Evolutionary conservation across 2,888 invertebrate genomes (phyloP).

Genomic region (Ernsta delagoae): DNA sequence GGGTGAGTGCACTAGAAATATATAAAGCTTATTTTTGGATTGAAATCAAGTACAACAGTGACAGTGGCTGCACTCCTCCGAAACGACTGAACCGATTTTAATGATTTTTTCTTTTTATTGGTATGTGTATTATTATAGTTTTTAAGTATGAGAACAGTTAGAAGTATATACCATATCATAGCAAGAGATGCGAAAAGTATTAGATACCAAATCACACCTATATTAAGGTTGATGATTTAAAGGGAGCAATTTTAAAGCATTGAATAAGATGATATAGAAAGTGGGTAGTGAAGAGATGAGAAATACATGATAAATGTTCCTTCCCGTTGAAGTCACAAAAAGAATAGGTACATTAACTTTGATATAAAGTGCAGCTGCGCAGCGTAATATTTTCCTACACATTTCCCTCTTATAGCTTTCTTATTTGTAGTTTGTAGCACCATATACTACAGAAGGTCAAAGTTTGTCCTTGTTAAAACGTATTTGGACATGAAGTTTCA

Average conservation of each 20-base stretch:
- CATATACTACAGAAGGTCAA: slow-evolving; percentile 10
- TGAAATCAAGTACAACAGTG: no score
- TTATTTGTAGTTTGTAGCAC: neutral
- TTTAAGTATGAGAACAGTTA: no score
- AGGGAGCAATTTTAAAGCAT: neutral
- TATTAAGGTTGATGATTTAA: no score
- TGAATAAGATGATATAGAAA: no score
- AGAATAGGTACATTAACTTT: neutral
- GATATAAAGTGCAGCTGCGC: neutral
- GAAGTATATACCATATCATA: no score
- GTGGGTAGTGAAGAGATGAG: neutral
- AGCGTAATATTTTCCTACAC: neutral
- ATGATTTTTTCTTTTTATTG: no score
- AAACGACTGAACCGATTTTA: no score
- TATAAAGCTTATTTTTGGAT: no score
- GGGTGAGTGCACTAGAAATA: slow-evolving; percentile 83
- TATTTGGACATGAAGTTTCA: slow-evolving; percentile 14
- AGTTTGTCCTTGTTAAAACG: slow-evolving; percentile 20
- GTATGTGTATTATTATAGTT: no score
- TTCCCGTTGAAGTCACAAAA: neutral
- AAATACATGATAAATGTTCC: neutral
- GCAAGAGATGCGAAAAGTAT: no score
- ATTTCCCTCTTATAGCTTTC: neutral
- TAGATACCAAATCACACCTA: no score
- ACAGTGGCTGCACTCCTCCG: no score